phyloP scores from a whole-genome alignment of 1,140 invertebrate species.

The Schlechtendalia chinensis region DNA sequence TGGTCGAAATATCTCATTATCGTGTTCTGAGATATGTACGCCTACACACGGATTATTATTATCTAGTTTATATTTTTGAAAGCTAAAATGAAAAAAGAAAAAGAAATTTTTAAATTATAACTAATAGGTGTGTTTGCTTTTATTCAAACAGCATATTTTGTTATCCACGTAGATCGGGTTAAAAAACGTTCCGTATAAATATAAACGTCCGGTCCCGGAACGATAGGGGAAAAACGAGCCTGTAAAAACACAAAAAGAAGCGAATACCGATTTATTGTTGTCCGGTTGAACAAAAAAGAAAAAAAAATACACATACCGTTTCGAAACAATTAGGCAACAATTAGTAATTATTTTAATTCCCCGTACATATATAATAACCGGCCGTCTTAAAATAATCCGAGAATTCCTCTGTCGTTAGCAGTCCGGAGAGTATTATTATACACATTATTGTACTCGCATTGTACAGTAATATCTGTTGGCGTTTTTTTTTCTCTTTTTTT shows the following conservation, averaged over 20 bases:
- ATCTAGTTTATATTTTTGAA: too few species aligned
- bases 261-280: background rate
- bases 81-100: too few species aligned
- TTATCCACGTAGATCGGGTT: background rate
- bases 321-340: constrained; percentile 39
- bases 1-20: too few species aligned
- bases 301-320: constrained; percentile 9
- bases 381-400: constrained; percentile 26
- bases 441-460: too few species aligned
- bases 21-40: too few species aligned
- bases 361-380: background rate
- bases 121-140: too few species aligned
- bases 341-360: constrained; percentile 47
- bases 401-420: background rate
- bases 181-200: background rate
- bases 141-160: background rate
- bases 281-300: background rate
- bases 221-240: background rate
- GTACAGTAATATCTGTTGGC: background rate
- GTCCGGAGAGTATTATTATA: constrained; percentile 2
- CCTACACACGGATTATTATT: too few species aligned
- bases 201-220: constrained; percentile 10
- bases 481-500: background rate
- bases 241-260: background rate
- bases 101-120: too few species aligned